Base-by-base conservation (phyloP, 2,888 invertebrate species). In the Drosophila paramelanica region DNA sequence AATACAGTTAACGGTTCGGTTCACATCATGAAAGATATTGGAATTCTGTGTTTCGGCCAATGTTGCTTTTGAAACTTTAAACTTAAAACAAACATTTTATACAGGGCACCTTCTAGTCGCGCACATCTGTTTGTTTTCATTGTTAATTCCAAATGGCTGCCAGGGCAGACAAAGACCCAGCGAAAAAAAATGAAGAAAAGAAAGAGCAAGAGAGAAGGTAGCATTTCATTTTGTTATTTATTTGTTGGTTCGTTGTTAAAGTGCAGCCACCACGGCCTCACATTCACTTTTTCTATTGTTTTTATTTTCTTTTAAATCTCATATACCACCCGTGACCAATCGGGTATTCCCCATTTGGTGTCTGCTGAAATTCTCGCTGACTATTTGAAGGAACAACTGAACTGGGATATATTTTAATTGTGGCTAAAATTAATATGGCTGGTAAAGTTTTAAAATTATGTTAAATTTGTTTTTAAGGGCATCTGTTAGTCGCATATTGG, bases 231-330 rank as follows among this genome's bases (percentile, higher is more conserved):
- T 55, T 46, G 31, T n/a, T 41, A 33, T 53, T 42, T 60, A 51
- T 46, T 61, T 55, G 36, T 5, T 36, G 13, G 11, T 13, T 61
- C 51, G 50, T 17, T 76, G 60, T 64, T 69, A 55, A 78, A 75
- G 65, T 66, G 62, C 76, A 77, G 60, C 60, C 36, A 43, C 58
- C 43, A 64, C 70, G 45, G 67, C 42, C 27, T 60, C 62, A 79
- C 83, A 77, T 79, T 79, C 83, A 75, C 79, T 80, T 79, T 61
- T 53, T 13, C 27, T 17, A 14, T 47, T 31, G 5, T 14, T 17
- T 33, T 6, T 33, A 33, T 49, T 47, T 2, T 47, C 31, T 65
- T 45, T 57, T 33, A 23, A 6, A 25, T 27, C 43, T 43, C 31
- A 10, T 36, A 23, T 3, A 4, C 3, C 4, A 11, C 8, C 27